Evolutionary conservation across 1,140 invertebrate species (phyloP).

Genomic region (Zaprionus taronus): DNA sequence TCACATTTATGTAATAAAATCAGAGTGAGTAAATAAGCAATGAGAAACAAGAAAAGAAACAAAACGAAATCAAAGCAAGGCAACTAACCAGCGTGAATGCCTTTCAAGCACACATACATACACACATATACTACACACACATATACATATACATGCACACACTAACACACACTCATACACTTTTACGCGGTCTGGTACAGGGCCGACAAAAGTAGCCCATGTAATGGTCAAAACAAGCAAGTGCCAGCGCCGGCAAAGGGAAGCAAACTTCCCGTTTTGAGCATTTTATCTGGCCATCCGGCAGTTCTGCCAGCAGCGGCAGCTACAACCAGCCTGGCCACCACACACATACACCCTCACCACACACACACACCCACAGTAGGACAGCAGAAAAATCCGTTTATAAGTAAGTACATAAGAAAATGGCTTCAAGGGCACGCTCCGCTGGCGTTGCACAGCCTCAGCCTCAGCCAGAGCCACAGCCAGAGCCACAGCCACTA

Average conservation of each 20-base stretch:
- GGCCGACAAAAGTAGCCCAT: conserved; percentile 74
- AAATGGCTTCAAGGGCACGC: conserved; percentile 78
- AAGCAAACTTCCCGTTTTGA: conserved; percentile 77
- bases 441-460: conserved; percentile 44
- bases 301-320: conserved; percentile 49
- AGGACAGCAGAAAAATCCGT: conserved; percentile 55
- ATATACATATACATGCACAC: neutral
- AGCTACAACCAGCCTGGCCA: conserved; percentile 35
- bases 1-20: conserved; percentile 76
- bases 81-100: conserved; percentile 58
- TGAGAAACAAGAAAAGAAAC: neutral
- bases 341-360: conserved; percentile 19
- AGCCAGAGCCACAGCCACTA: conserved; percentile 23
- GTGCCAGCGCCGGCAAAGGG: conserved; percentile 54
- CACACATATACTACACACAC: conserved; percentile 17
- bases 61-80: conserved; percentile 65
- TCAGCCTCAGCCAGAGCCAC: conserved; percentile 16
- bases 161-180: neutral
- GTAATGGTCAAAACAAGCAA: conserved; percentile 73
- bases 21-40: conserved; percentile 44
- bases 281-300: conserved; percentile 71
- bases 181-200: conserved; percentile 28
- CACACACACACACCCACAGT: neutral
- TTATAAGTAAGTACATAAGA: conserved; percentile 76
- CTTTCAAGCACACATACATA: conserved; percentile 35